Evolutionary conservation across 2,113 vertebrate genomes (phyloP), one percentile per base, ranked within the genome.

Genomic region (Callipepla squamata): DNA sequence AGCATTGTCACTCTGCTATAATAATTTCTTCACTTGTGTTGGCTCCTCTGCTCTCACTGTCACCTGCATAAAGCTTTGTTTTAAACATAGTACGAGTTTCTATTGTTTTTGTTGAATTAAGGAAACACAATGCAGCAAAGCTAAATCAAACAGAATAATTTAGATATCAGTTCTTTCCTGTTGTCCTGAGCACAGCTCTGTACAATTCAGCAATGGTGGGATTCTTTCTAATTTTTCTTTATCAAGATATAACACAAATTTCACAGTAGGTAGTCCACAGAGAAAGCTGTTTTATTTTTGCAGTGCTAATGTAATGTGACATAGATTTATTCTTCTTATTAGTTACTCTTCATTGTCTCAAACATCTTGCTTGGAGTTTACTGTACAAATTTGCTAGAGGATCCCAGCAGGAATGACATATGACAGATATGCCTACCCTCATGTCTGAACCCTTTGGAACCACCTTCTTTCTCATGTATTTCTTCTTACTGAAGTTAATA

Each of bases 21-120:
- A 9, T 85, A 38, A 58, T 86, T 89, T 89, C 58, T 78, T 94
- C 69, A 86, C 90, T 89, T 85, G 48, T 88, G 44, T 91, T 90
- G 53, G 26, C 14, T 67, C 19, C 75, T 23, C 74, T 76, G n/a
- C 73, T 40, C 21, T 66, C 10, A 23, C 91, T 80, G 66, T 88
- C 73, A 84, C 21, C 87, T 91, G 85, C 73, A 74, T 62, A 88
- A 78, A 78, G 69, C 47, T 84, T 72, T 80, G 74, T 62, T 78
- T 92, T 80, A 74, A 79, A 66, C 19, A 19, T 58, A 53, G 30
- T 69, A 81, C 74, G 34, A 79, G 23, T 32, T 94, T 92, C 80
- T 96, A 28, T 86, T 89, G 32, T 86, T 93, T 91, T 74, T 92
- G 40, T 83, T 96, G 84, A 74, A 92, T 70, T 92, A 79, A 74